Evolutionary conservation across 2,888 invertebrate species (phyloP).

Genomic region (Cataglyphis cursor): DNA sequence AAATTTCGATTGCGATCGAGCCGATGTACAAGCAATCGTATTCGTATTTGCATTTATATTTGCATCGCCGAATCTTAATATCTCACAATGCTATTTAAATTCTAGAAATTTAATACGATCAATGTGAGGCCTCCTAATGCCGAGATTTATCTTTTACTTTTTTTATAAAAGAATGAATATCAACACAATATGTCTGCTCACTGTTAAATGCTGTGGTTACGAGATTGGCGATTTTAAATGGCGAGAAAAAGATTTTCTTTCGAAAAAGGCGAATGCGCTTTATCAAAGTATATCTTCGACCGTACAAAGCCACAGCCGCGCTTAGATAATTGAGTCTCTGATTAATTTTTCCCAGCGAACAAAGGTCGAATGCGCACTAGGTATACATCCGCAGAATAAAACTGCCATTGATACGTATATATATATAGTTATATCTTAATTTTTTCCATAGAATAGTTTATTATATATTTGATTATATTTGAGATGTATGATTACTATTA

Average conservation of each 20-base stretch:
- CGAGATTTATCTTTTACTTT: not conserved
- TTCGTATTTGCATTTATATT: not conserved
- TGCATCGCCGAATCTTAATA: constrained; percentile 9
- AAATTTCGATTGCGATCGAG: not conserved
- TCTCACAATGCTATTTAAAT: constrained; percentile 10
- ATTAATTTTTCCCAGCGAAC: constrained; percentile 34
- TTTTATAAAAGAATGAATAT: constrained; percentile 9
- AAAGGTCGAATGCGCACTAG: constrained; percentile 38
- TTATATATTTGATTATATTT: not conserved
- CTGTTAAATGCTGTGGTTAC: not conserved
- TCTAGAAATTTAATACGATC: constrained; percentile 14
- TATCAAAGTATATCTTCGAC: constrained; percentile 21
- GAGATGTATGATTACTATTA: not conserved
- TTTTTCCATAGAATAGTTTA: not conserved
- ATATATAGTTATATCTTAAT: not conserved
- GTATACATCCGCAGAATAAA: constrained; percentile 29
- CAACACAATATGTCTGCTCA: not conserved
- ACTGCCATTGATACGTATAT: not conserved
- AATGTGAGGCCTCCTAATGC: not conserved
- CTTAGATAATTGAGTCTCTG: constrained; percentile 39
- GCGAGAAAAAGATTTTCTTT: constrained; percentile 30
- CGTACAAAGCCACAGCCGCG: constrained; percentile 17
- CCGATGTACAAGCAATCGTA: not conserved
- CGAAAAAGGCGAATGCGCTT: constrained; percentile 16
- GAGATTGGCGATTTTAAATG: constrained; percentile 17